Evolutionary conservation across 2,797 vertebrate species (phyloP).

Genomic region (Typhlichthys eigenmanni): DNA sequence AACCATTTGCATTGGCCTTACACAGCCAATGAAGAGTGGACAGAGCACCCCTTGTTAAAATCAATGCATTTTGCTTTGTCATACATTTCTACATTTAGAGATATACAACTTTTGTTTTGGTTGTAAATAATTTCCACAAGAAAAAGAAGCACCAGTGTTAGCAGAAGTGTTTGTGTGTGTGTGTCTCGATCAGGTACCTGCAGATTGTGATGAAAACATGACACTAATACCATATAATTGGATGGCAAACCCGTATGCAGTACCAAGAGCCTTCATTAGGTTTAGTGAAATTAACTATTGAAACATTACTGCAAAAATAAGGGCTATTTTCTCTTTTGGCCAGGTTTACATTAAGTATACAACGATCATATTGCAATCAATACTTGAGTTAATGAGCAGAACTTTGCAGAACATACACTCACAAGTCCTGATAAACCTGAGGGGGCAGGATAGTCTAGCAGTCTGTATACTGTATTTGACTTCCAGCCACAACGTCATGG

Average conservation of each 20-base stretch:
- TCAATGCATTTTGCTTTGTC: slow-evolving; percentile 48
- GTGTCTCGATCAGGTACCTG: slow-evolving; percentile 34
- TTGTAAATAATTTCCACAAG: slow-evolving; percentile 64
- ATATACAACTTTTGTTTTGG: slow-evolving; percentile 69
- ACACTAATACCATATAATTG: slow-evolving; percentile 58
- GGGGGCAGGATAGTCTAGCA: not conserved
- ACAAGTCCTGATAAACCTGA: not conserved
- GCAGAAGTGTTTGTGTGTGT: slow-evolving; percentile 20
- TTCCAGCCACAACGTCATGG: not conserved
- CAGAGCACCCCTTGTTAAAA: slow-evolving; percentile 67
- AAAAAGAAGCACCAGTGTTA: slow-evolving; percentile 71
- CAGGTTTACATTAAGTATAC: not conserved
- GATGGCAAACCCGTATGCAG: slow-evolving; percentile 73
- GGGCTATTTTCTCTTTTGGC: not conserved
- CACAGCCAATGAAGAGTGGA: slow-evolving; percentile 78
- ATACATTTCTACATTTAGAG: slow-evolving; percentile 58
- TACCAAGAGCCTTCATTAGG: slow-evolving; percentile 50
- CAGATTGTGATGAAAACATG: slow-evolving; percentile 58
- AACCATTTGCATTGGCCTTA: slow-evolving; percentile 74
- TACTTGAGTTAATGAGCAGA: too few species aligned
- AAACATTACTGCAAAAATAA: slow-evolving; percentile 6
- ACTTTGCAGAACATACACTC: not conserved
- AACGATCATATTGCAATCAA: not conserved
- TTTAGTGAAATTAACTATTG: slow-evolving; percentile 14
- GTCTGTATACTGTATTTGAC: not conserved